Evolutionary conservation across 2,113 vertebrate genomes (phyloP).

Genomic region (Ranitomeya variabilis): DNA sequence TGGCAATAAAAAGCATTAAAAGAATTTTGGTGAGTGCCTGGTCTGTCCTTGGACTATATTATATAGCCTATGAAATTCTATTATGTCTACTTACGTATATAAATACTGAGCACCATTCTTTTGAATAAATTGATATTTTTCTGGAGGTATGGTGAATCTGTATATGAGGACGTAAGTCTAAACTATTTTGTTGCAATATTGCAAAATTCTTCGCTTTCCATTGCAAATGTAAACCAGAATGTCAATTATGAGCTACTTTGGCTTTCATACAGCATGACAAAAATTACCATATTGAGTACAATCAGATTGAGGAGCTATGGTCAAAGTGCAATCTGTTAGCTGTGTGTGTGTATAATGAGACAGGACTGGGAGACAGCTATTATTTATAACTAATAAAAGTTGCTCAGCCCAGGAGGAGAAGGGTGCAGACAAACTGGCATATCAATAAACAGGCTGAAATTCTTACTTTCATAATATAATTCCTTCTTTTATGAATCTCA

Average conservation of each 20-base stretch:
- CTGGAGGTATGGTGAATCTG: no score
- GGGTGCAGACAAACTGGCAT: constrained; percentile 30
- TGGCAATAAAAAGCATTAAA: no score
- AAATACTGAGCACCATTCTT: no score
- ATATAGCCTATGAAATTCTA: no score
- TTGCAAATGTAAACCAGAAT: constrained; percentile 33
- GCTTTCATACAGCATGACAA: constrained; percentile 32
- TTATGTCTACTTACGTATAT: no score
- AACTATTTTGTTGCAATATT: background rate
- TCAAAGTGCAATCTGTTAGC: constrained; percentile 47
- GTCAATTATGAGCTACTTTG: constrained; percentile 41
- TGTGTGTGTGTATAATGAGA: constrained; percentile 37
- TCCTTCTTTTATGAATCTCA: constrained; percentile 24
- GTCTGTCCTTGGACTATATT: no score
- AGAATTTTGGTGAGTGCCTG: no score
- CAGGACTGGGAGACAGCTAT: constrained; percentile 39
- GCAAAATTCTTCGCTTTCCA: constrained; percentile 10
- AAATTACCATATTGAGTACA: constrained; percentile 49
- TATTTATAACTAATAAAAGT: constrained; percentile 46
- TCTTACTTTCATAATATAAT: constrained; percentile 33
- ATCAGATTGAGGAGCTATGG: constrained; percentile 37
- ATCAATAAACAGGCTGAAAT: constrained; percentile 39
- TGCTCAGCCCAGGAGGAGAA: constrained; percentile 34
- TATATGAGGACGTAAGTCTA: background rate
- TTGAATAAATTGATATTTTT: no score